These are phyloP conservation scores for Sebastes taczanowskii DNA, from an alignment of 2,797 vertebrate genomes.

Conservation along the genomic window DNA sequence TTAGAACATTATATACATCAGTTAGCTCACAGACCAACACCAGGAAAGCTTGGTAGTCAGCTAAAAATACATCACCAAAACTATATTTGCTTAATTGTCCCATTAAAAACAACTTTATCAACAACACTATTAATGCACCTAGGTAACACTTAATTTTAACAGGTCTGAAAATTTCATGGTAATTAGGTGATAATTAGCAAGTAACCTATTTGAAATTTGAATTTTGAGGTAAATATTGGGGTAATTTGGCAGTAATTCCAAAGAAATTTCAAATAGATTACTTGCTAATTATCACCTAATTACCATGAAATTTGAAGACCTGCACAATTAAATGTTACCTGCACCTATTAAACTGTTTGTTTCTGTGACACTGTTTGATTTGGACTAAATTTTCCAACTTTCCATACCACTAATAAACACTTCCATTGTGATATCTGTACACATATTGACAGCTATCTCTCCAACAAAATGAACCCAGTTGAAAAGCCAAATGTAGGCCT, in stretches of 20 bases:
- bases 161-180: accelerated
- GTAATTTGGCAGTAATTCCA: no score
- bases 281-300: no score
- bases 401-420: not conserved
- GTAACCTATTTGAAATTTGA: no score
- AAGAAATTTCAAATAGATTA: no score
- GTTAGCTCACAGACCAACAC: not conserved
- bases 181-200: no score
- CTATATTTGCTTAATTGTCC: not conserved
- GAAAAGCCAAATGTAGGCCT: not conserved
- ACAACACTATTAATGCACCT: not conserved
- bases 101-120: constrained; percentile 4
- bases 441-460: not conserved
- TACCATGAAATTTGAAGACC: no score
- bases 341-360: not conserved
- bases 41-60: not conserved
- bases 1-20: constrained; percentile 14
- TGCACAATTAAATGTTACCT: no score
- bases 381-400: not conserved
- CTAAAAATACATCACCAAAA: constrained; percentile 11
- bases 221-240: no score
- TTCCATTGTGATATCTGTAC: constrained; percentile 17
- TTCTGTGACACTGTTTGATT: not conserved
- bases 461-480: not conserved
- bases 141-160: no score